Evolutionary conservation across 2,113 vertebrate species (phyloP), one percentile per base, ranked within the genome.

Genomic region (Falcunculus frontatus): DNA sequence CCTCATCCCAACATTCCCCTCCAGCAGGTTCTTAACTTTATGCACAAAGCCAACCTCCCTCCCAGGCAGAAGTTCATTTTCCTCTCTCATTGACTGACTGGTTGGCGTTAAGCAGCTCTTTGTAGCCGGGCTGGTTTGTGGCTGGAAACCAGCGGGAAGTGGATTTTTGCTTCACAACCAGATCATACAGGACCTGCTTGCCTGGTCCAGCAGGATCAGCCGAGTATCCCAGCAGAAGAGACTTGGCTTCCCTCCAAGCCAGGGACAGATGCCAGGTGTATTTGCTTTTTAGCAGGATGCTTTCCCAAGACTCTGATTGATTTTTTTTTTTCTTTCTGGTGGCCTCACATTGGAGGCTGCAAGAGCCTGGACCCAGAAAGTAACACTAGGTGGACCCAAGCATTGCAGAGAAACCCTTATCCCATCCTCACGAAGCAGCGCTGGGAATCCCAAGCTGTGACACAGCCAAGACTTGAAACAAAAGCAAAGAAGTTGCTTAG

Each of bases 331-430:
- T 21, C 18, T 74, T 60, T 49, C 62, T 84, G 49, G 50, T 76
- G 74, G 87, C 62, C 74, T 56, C 29, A 6, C 13, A 4, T 1
- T 7, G 9, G 47, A 76, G 46, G 13, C 77, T 63, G 39, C 68
- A 44, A 60, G 62, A 85, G 30, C 32, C 60, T 16, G 70, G 87
- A 87, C 32, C 35, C 70, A 74, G 79, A 94, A 89, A 78, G 89
- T 41, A 95, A 94, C 81, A 91, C 87, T 84, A 87, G 70, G 73
- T 93, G 77, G 96, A 96, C 81, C 82, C 87, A 83, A 87, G 76
- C 90, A 55, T 85, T 91, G 72, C 84, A 78, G 33, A 88, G 84
- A 83, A 83, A 52, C 78, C 41, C 64, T 57, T 11, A 17, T n/a
- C 62, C 70, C 77, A 20, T 16, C 27, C 63, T 85, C 35, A 10